Evolutionary conservation across 30 jellyfish, hydroid and myxozoan genomes (phyloP).

Genomic region (Pelagia noctiluca): DNA sequence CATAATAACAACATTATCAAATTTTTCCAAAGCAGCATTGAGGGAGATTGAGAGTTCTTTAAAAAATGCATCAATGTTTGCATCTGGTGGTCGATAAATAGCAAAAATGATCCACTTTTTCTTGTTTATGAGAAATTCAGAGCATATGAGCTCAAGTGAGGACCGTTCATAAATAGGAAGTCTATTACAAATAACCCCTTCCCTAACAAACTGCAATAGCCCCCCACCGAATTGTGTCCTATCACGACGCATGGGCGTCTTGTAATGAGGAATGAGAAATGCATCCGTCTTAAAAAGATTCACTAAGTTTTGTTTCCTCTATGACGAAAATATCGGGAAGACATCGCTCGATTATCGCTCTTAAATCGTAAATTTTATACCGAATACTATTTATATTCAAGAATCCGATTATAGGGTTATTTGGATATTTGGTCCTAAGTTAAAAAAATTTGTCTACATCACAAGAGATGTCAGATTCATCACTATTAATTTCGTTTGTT

Average conservation of each 20-base stretch:
- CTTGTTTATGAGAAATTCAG: not conserved
- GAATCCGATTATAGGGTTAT: no score
- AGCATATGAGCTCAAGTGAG: not conserved
- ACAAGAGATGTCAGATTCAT: no score
- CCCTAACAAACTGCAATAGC: constrained; percentile 8
- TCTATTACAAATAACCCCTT: constrained; percentile 15
- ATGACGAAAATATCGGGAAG: constrained; percentile 35
- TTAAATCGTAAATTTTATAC: constrained; percentile 29
- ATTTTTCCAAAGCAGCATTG: not conserved
- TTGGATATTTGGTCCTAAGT: no score
- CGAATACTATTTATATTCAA: constrained; percentile 34
- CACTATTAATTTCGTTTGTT: no score
- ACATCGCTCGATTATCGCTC: constrained; percentile 22
- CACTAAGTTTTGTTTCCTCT: constrained; percentile 12
- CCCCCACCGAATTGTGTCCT: constrained; percentile 48
- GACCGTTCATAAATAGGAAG: not conserved
- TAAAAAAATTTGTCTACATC: no score
- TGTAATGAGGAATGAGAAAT: constrained; percentile 5
- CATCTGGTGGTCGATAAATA: not conserved
- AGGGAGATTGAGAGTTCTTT: not conserved
- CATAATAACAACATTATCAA: no score
- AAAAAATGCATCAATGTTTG: not conserved
- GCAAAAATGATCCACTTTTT: not conserved
- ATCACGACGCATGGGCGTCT: constrained; percentile 46
- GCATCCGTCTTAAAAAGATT: constrained; percentile 5